These are phyloP conservation scores for Myiopsitta monachus DNA, from an alignment of 2,113 vertebrate genomes.

Conservation along the genomic window DNA sequence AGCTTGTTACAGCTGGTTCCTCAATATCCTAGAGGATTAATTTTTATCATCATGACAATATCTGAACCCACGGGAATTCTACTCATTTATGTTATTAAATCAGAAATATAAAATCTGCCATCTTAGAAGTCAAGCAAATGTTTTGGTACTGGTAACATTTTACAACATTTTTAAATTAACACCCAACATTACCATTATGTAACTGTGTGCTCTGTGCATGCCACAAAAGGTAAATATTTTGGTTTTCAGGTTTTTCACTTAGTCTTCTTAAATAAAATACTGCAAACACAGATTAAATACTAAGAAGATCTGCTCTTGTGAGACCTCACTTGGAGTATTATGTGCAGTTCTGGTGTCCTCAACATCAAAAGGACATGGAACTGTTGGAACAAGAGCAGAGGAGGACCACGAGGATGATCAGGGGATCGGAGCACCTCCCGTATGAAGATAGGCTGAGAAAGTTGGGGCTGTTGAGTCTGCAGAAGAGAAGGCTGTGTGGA, in stretches of 20 bases:
- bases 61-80: constrained; percentile 26
- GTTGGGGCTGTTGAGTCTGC: no score
- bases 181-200: background rate
- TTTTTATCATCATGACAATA: constrained; percentile 26
- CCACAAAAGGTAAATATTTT: background rate
- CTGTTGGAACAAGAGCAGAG: no score
- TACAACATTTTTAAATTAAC: background rate
- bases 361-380: no score
- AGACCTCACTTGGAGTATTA: no score
- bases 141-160: background rate
- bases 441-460: no score
- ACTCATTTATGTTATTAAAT: constrained; percentile 6
- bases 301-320: no score
- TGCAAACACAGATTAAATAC: background rate
- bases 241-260: background rate
- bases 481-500: no score
- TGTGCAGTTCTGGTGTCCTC: no score
- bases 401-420: no score
- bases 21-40: constrained; percentile 45
- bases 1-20: constrained; percentile 11
- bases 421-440: no score
- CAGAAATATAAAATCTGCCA: background rate
- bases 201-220: background rate
- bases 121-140: background rate
- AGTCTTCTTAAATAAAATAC: background rate